Percentiles rank a stretch among this genome's conserved stretches.
phyloP scores from a whole-genome alignment of 2,888 invertebrate species.

The Agrotis exclamationis region DNA sequence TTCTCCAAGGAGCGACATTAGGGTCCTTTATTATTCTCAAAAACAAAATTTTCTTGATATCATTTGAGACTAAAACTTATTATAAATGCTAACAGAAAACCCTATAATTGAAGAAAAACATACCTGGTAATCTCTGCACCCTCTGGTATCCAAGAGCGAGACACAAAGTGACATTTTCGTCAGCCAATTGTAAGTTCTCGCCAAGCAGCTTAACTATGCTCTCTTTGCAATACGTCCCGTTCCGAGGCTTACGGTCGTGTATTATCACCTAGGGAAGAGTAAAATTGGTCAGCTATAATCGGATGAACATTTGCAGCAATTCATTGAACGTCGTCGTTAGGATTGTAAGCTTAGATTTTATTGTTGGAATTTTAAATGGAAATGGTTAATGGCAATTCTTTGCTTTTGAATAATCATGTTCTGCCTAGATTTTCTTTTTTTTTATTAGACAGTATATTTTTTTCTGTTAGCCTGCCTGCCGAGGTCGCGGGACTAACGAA shows the following conservation, averaged over 20 bases:
- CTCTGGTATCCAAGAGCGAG: conserved; percentile 88
- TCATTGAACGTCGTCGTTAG: conserved; percentile 27
- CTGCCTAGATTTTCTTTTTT: neutral
- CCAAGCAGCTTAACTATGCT: conserved; percentile 88
- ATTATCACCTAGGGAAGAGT: conserved; percentile 82
- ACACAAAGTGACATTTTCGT: conserved; percentile 88
- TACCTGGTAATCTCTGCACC: conserved; percentile 88
- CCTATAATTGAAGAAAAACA: neutral
- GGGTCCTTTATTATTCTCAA: conserved; percentile 9
- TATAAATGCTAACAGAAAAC: neutral
- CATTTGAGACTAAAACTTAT: neutral
- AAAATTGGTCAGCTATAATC: conserved; percentile 60
- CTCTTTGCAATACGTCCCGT: conserved; percentile 89
- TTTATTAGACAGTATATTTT: neutral
- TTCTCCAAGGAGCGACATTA: conserved; percentile 26
- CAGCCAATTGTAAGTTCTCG: conserved; percentile 87
- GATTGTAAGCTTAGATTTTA: conserved; percentile 15
- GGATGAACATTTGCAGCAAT: conserved; percentile 40
- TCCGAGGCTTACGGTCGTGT: conserved; percentile 88
- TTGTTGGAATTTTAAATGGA: conserved; percentile 10
- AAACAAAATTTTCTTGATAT: neutral
- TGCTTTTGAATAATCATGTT: neutral
- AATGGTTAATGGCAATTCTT: neutral
- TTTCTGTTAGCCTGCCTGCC: no score
- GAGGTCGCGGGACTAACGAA: no score